Evolutionary conservation across 2,113 vertebrate genomes (phyloP).

Genomic region (Syrrhaptes paradoxus): DNA sequence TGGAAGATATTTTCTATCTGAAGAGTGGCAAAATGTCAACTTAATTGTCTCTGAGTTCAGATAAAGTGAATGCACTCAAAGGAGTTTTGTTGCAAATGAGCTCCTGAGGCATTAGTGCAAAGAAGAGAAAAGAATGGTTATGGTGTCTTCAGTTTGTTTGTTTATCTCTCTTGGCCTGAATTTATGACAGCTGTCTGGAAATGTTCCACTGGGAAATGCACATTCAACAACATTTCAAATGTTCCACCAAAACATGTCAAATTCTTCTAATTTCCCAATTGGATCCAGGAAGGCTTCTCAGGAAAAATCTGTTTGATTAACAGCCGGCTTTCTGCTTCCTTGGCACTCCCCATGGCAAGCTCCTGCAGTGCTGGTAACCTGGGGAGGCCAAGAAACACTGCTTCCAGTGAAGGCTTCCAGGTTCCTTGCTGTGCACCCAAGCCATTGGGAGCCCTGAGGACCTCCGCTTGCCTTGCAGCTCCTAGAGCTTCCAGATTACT

Average conservation of each 20-base stretch:
- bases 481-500: neutral
- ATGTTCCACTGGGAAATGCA: constrained; percentile 49
- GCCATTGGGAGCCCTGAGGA: neutral
- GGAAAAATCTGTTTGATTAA: neutral
- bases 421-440: accelerated
- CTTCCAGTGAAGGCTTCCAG: neutral
- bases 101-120: constrained; percentile 27
- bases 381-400: neutral
- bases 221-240: constrained; percentile 41
- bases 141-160: constrained; percentile 4
- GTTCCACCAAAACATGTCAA: constrained; percentile 64
- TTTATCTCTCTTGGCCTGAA: constrained; percentile 35
- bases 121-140: neutral
- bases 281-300: neutral
- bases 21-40: constrained; percentile 9
- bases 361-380: neutral
- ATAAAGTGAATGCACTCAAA: constrained; percentile 1
- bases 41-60: neutral
- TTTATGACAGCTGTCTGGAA: constrained; percentile 60
- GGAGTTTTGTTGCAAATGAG: constrained; percentile 1
- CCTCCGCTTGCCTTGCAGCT: neutral
- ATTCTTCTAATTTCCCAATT: constrained; percentile 46
- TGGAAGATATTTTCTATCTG: neutral
- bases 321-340: neutral
- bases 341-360: neutral